These are phyloP conservation scores for Dryococelus australis DNA, from an alignment of 2,888 invertebrate species.

Conservation along the genomic window DNA sequence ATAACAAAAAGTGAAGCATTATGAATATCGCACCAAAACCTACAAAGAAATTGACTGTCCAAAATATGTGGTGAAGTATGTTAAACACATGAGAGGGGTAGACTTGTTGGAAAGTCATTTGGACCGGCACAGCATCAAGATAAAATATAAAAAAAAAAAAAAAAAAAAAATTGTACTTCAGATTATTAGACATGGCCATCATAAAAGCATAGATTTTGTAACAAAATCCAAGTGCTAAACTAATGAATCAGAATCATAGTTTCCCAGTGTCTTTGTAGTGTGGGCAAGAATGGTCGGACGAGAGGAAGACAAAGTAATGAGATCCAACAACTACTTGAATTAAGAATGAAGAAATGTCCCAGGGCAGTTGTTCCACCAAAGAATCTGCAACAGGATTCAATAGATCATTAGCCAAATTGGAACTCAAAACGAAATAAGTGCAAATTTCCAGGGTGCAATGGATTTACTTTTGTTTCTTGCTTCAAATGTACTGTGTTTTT, in stretches of 20 bases:
- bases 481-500: slow-evolving; percentile 2
- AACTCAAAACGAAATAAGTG: slow-evolving; percentile 17
- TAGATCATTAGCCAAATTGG: slow-evolving; percentile 11
- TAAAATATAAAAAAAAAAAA: slow-evolving; percentile 25
- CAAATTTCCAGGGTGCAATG: slow-evolving; percentile 20
- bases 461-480: slow-evolving; percentile 21
- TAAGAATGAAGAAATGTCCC: neutral
- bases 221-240: slow-evolving; percentile 4
- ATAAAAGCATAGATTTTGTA: slow-evolving; percentile 24
- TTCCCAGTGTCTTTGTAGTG: neutral
- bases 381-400: slow-evolving; percentile 5
- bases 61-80: neutral
- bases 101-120: slow-evolving; percentile 18
- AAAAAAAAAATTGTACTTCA: slow-evolving; percentile 22
- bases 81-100: slow-evolving; percentile 26
- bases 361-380: slow-evolving; percentile 21
- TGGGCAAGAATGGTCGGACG: neutral
- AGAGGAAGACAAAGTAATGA: slow-evolving; percentile 24
- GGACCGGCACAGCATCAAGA: slow-evolving; percentile 1
- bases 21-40: neutral
- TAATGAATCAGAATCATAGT: slow-evolving; percentile 22
- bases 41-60: slow-evolving; percentile 24
- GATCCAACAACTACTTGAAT: neutral
- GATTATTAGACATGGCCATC: neutral
- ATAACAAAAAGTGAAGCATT: neutral